Evolutionary conservation across 1,140 invertebrate species (phyloP).

Genomic region (Sinella curviseta): DNA sequence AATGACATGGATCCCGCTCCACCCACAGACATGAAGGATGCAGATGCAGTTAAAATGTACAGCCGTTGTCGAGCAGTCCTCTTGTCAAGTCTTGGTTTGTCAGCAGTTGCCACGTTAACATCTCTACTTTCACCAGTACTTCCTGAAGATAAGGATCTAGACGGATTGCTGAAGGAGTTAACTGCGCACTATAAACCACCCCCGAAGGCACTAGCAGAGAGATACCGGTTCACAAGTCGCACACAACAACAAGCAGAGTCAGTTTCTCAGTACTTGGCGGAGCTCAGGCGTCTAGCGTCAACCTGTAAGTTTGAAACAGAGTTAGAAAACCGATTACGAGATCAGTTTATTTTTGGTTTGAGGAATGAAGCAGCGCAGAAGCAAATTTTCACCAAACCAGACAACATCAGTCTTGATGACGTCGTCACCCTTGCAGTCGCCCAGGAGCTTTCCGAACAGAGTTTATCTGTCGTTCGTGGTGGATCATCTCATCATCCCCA

Average conservation of each 20-base stretch:
- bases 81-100: not conserved
- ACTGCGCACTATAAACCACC: not conserved
- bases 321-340: not conserved
- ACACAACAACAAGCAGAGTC: not conserved
- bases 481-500: not conserved
- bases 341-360: conserved; percentile 13
- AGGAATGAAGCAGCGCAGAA: not conserved
- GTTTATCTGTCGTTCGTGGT: not conserved
- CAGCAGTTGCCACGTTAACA: not conserved
- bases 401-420: not conserved
- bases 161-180: not conserved
- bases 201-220: not conserved
- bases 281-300: not conserved
- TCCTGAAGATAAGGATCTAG: not conserved
- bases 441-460: not conserved
- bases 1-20: not conserved
- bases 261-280: not conserved
- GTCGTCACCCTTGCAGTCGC: not conserved
- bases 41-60: not conserved
- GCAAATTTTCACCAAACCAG: not conserved
- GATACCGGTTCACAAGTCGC: not conserved
- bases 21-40: not conserved
- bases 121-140: not conserved
- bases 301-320: not conserved
- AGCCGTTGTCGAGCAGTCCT: not conserved